phyloP scores from a whole-genome alignment of 2,113 vertebrate species.

The Ophiodon elongatus region DNA sequence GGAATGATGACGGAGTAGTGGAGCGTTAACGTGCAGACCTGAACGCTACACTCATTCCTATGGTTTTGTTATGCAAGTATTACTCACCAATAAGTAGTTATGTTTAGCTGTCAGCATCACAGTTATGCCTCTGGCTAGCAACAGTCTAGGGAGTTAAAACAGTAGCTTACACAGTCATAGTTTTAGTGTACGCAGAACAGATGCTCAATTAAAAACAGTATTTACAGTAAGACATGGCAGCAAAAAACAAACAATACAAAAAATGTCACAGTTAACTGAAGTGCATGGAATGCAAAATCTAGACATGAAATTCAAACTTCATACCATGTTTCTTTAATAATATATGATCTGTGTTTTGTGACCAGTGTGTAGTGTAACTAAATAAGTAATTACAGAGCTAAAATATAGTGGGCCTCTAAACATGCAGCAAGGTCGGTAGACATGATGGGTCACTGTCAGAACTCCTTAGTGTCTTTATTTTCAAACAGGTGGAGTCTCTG shows the following conservation, averaged over 20 bases:
- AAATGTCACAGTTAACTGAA: slow-evolving; percentile 87
- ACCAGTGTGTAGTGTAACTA: slow-evolving; percentile 85
- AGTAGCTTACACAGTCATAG: slow-evolving; percentile 88
- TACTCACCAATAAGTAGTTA: slow-evolving; percentile 50
- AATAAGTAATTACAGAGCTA: slow-evolving; percentile 81
- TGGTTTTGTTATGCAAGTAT: slow-evolving; percentile 56
- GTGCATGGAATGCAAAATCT: slow-evolving; percentile 87
- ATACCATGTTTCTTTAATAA: slow-evolving; percentile 82
- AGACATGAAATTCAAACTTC: slow-evolving; percentile 85
- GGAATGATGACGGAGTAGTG: slow-evolving; percentile 36
- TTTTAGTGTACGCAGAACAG: slow-evolving; percentile 82
- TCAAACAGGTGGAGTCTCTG: slow-evolving; percentile 89
- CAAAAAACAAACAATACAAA: slow-evolving; percentile 63
- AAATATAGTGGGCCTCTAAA: slow-evolving; percentile 80
- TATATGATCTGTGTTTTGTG: slow-evolving; percentile 80
- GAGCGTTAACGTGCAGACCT: slow-evolving; percentile 53
- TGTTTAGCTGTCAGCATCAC: slow-evolving; percentile 71
- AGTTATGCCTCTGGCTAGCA: slow-evolving; percentile 79
- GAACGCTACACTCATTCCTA: slow-evolving; percentile 63
- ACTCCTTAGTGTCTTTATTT: slow-evolving; percentile 87
- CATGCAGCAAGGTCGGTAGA: slow-evolving; percentile 80
- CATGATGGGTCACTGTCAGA: slow-evolving; percentile 75
- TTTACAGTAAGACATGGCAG: slow-evolving; percentile 86
- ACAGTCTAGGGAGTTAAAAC: slow-evolving; percentile 85
- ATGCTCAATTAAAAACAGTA: slow-evolving; percentile 85